Conservation (phyloP, 2,797 vertebrate species). For the Channallabes apus region DNA sequence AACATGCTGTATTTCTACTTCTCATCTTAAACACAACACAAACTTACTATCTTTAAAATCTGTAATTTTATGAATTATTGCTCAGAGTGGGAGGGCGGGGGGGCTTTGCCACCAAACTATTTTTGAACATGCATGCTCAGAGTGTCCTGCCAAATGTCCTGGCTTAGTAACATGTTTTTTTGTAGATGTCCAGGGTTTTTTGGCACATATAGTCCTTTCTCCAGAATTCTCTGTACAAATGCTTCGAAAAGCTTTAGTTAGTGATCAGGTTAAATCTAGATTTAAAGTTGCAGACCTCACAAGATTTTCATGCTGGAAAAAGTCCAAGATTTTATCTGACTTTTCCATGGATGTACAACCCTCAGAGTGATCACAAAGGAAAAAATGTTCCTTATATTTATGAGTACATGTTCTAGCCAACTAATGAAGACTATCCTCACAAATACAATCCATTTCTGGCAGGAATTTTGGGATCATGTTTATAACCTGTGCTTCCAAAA, state of each 20-base stretch:
- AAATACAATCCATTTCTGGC: slow-evolving; percentile 39
- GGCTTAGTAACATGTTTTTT: slow-evolving; percentile 4
- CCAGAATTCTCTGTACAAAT: slow-evolving; percentile 7
- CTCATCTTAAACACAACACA: not conserved
- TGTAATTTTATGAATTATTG: not conserved
- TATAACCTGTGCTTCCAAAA: slow-evolving; percentile 36
- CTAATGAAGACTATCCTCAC: slow-evolving; percentile 39
- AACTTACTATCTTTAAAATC: not conserved
- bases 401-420: slow-evolving; percentile 49
- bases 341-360: slow-evolving; percentile 53
- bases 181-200: slow-evolving; percentile 4
- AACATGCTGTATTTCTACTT: not conserved
- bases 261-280: slow-evolving; percentile 44
- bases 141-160: not conserved
- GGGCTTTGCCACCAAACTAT: not conserved
- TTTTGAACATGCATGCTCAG: not conserved
- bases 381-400: slow-evolving; percentile 56
- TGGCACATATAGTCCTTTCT: slow-evolving; percentile 1
- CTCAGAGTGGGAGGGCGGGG: not conserved
- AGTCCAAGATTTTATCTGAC: slow-evolving; percentile 42
- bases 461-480: slow-evolving; percentile 41
- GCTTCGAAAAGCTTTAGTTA: slow-evolving; percentile 17
- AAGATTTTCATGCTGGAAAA: slow-evolving; percentile 33
- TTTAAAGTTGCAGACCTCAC: slow-evolving; percentile 33
- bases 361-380: slow-evolving; percentile 46